Percentiles rank a stretch among this genome's conserved stretches.
Conservation (phyloP, 2,113 vertebrate genomes). For the Castor canadensis region DNA sequence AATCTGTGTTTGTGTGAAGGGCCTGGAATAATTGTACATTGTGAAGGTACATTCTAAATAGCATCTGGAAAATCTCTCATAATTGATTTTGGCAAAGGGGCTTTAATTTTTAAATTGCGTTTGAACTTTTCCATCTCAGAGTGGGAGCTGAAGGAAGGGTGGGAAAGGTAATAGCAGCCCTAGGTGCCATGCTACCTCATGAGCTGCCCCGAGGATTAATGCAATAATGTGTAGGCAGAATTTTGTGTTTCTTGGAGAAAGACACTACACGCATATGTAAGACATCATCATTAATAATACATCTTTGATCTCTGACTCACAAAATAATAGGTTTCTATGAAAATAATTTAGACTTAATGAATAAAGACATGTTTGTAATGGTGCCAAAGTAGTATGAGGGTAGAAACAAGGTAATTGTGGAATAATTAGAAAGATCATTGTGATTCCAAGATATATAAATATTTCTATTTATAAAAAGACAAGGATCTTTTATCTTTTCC, state of each 20-base stretch:
- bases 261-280: neutral
- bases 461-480: neutral
- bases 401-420: neutral
- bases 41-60: conserved; percentile 55
- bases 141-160: neutral
- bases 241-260: neutral
- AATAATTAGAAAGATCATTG: neutral
- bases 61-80: conserved; percentile 52
- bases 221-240: neutral
- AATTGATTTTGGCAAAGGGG: conserved; percentile 57
- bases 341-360: conserved; percentile 58
- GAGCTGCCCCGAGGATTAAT: neutral
- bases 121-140: conserved; percentile 39
- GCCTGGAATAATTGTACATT: conserved; percentile 50
- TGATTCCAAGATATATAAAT: neutral
- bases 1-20: conserved; percentile 46
- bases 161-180: neutral
- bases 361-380: conserved; percentile 19
- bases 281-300: conserved; percentile 39
- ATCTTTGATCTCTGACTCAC: conserved; percentile 50
- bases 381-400: neutral
- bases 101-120: conserved; percentile 72
- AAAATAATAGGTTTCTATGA: conserved; percentile 53
- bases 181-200: neutral
- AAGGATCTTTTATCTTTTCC: neutral